Evolutionary conservation across 2,113 vertebrate genomes (phyloP).

Genomic region (Cyanoderma ruficeps): DNA sequence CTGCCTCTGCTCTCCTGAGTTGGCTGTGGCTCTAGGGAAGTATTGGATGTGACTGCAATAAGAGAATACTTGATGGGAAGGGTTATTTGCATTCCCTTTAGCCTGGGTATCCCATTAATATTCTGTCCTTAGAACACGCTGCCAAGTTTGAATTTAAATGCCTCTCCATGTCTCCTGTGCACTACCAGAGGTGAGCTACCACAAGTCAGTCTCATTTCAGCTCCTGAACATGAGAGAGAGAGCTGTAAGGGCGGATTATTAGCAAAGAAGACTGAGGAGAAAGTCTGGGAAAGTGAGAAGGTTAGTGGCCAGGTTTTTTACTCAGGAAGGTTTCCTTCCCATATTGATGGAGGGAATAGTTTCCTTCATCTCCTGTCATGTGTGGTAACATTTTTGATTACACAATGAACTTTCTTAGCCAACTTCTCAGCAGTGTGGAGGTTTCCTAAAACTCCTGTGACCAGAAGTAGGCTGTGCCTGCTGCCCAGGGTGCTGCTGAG

Average conservation of each 20-base stretch:
- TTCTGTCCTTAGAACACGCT: background rate
- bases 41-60: background rate
- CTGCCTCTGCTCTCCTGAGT: background rate
- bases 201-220: background rate
- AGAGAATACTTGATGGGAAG: background rate
- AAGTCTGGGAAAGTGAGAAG: background rate
- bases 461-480: background rate
- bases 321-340: background rate
- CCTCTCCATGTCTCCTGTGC: background rate
- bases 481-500: background rate
- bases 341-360: background rate
- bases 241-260: background rate
- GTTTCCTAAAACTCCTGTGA: background rate
- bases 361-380: background rate
- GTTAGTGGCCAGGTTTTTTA: background rate
- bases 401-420: background rate
- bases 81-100: slow-evolving; percentile 27
- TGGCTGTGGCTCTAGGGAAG: background rate
- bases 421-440: background rate
- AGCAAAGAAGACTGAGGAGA: background rate
- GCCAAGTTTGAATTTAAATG: background rate
- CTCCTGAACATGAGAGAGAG: background rate
- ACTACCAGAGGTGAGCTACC: background rate
- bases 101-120: background rate
- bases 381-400: background rate